Evolutionary conservation across 2,113 vertebrate genomes (phyloP), one percentile per base, ranked within the genome.

Genomic region (Symphodus melops): DNA sequence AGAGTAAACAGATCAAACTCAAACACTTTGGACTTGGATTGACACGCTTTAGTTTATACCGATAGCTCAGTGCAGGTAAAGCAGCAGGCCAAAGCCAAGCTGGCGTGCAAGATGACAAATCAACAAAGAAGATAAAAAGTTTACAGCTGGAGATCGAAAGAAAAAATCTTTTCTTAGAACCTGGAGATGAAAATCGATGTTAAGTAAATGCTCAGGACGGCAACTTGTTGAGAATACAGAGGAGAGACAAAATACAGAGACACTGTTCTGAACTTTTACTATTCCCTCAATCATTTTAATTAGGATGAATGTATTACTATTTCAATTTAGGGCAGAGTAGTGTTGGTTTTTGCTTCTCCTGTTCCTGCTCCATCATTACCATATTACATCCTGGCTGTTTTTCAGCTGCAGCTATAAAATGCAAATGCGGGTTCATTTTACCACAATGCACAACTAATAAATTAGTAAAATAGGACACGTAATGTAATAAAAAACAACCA

Each of bases 371-470:
- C 37, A 49, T 83, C 77, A 93, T 93, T 92, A 89, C 68, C 76
- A 75, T 63, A 72, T 81, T 75, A 82, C 81, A 87, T 75, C 68
- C 72, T 52, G 64, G 52, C 67, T 73, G 70, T 74, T 76, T 84
- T 84, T 68, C 63, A 77, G 67, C 83, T 37, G 51, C 66, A 63
- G 80, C 82, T 81, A 69, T 75, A 75, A 85, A 89, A 92, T 91
- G 87, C 73, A 91, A 92, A 94, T 88, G 20, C 88, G 61, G 61
- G 39, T 80, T 68, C 73, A 87, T 77, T 65, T 70, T 67, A 86
- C 82, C 60, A 80, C 74, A 89, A 77, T 63, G 62, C 63, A 61
- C 59, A 58, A 79, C 39, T 76, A 85, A 89, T 77, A 77, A 70
- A 89, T 81, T 61, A 56, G 69, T 64, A 65, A 76, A 82, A 81